A percentile compares a stretch with the other conserved stretches of the same genome.
These are phyloP conservation scores for Platysteira castanea DNA, from an alignment of 2,113 vertebrate species.

Conservation along the genomic window DNA sequence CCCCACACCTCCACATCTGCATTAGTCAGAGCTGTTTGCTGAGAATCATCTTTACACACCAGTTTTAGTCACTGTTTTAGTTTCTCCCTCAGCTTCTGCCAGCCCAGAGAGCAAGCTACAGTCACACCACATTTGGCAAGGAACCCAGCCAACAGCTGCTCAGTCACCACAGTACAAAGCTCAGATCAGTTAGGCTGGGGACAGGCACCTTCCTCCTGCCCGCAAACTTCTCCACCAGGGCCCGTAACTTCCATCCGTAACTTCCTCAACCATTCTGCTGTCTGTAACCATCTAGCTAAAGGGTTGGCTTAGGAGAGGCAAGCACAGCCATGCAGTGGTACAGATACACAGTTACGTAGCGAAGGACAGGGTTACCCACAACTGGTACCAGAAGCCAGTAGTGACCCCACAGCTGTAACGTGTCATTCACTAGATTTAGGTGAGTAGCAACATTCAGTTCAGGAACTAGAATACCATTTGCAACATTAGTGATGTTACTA, in stretches of 20 bases:
- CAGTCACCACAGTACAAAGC: background rate
- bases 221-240: background rate
- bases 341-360: fast-evolving
- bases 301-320: background rate
- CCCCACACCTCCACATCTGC: background rate
- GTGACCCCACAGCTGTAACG: background rate
- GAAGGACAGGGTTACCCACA: background rate
- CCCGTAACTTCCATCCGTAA: background rate
- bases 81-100: background rate
- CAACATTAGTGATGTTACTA: background rate
- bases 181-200: fast-evolving
- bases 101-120: background rate
- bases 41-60: background rate
- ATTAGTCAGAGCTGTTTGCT: background rate
- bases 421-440: background rate
- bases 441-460: background rate
- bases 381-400: background rate
- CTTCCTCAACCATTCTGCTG: background rate
- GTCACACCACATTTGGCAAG: background rate
- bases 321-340: background rate
- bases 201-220: background rate
- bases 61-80: background rate
- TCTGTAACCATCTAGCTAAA: background rate
- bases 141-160: background rate
- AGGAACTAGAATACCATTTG: background rate